phyloP scores from a whole-genome alignment of 2,888 invertebrate species.

The Dasysyrphus albostriatus region DNA sequence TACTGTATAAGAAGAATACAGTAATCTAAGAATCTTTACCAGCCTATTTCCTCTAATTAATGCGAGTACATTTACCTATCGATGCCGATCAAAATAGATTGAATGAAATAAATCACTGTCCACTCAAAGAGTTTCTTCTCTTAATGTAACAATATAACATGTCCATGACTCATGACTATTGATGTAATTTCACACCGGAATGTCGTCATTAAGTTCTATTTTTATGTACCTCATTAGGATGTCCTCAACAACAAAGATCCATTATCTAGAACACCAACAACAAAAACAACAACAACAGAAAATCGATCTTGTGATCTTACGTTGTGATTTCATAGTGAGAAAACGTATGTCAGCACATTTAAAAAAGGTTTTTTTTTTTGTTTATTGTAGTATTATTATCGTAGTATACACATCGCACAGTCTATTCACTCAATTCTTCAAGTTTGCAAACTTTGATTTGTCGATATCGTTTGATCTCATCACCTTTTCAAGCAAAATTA shows the following conservation, averaged over 20 bases:
- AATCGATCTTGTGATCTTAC: constrained; percentile 56
- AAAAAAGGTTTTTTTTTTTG: constrained; percentile 45
- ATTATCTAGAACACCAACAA: constrained; percentile 42
- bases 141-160: not conserved
- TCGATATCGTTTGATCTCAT: constrained; percentile 76
- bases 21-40: not conserved
- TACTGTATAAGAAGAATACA: too few relatives aligned
- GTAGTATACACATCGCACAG: not conserved
- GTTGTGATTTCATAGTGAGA: constrained; percentile 59
- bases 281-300: constrained; percentile 14
- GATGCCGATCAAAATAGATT: not conserved
- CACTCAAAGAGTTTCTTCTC: not conserved
- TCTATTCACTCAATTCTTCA: constrained; percentile 43
- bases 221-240: constrained; percentile 68
- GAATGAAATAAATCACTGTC: constrained; percentile 45
- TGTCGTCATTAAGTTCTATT: constrained; percentile 68
- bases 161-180: constrained; percentile 38
- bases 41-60: not conserved
- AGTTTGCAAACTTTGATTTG: constrained; percentile 70
- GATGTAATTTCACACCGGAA: constrained; percentile 63
- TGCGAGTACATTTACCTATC: not conserved
- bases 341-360: constrained; percentile 61
- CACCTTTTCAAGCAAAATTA: constrained; percentile 62
- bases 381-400: too few relatives aligned
- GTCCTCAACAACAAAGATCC: constrained; percentile 36